Percentiles rank a stretch among this genome's conserved stretches.
These are phyloP conservation scores for Itoplectis maculator DNA, from an alignment of 2,888 invertebrate genomes.

Conservation along the genomic window DNA sequence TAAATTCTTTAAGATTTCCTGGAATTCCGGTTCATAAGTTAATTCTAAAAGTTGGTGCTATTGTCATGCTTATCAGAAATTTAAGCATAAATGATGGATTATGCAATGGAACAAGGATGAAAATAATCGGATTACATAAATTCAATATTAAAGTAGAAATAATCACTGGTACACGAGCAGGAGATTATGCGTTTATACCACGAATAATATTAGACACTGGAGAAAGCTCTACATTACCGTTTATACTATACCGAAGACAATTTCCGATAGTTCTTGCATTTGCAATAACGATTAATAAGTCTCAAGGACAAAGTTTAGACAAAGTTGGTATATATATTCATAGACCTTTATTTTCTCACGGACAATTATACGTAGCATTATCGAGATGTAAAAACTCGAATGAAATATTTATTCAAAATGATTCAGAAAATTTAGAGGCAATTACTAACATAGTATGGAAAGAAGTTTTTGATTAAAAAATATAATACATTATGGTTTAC, in stretches of 20 bases:
- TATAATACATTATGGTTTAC: no score
- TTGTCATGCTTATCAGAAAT: constrained; percentile 65
- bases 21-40: constrained; percentile 62
- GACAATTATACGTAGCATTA: no score
- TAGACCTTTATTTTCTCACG: no score
- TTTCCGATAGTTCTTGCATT: constrained; percentile 40
- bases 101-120: constrained; percentile 65
- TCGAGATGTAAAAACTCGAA: neutral
- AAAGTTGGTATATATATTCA: constrained; percentile 15
- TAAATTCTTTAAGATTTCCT: constrained; percentile 53
- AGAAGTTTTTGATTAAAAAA: no score
- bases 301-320: constrained; percentile 16
- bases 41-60: constrained; percentile 52
- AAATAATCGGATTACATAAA: constrained; percentile 58
- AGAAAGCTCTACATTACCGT: constrained; percentile 40
- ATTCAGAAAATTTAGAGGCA: neutral
- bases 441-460: no score
- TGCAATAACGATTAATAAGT: constrained; percentile 18
- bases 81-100: constrained; percentile 62
- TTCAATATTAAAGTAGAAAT: constrained; percentile 61
- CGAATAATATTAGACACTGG: constrained; percentile 55
- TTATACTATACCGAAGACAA: constrained; percentile 48
- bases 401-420: neutral
- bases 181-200: constrained; percentile 49
- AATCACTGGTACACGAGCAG: constrained; percentile 48